phyloP scores from a whole-genome alignment of 2,797 vertebrate genomes.

The Danio choprae region DNA sequence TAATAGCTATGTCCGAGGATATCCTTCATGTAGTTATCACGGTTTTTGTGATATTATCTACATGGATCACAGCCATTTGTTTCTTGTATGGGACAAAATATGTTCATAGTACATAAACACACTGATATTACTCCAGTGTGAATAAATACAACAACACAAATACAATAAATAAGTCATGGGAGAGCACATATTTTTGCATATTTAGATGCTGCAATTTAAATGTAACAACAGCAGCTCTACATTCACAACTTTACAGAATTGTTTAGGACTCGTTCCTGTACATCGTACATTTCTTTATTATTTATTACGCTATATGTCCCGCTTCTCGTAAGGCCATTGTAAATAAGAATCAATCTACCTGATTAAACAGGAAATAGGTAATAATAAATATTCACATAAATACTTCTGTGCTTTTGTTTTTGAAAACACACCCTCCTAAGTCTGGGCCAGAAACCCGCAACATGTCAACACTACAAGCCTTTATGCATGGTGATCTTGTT shows the following conservation, averaged over 20 bases:
- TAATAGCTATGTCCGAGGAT: no score
- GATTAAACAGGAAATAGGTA: neutral
- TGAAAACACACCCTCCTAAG: no score
- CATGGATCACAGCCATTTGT: neutral
- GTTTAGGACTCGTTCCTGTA: no score
- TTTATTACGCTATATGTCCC: neutral
- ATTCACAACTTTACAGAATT: no score
- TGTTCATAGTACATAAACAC: neutral
- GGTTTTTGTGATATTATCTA: neutral
- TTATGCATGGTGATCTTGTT: conserved; percentile 32
- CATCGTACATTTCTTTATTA: no score
- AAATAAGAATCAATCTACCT: neutral
- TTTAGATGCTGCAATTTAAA: neutral
- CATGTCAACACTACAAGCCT: neutral
- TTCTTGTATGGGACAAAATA: neutral
- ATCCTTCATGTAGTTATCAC: neutral
- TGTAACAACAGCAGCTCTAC: no score
- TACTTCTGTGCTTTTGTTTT: neutral
- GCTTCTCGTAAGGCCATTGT: neutral
- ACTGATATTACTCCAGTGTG: neutral
- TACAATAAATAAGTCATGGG: neutral
- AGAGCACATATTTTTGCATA: neutral
- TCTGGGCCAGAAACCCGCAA: neutral
- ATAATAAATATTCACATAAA: neutral
- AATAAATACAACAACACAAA: neutral